Conservation (phyloP, 2,888 invertebrate species). For the Apamea sordens region DNA sequence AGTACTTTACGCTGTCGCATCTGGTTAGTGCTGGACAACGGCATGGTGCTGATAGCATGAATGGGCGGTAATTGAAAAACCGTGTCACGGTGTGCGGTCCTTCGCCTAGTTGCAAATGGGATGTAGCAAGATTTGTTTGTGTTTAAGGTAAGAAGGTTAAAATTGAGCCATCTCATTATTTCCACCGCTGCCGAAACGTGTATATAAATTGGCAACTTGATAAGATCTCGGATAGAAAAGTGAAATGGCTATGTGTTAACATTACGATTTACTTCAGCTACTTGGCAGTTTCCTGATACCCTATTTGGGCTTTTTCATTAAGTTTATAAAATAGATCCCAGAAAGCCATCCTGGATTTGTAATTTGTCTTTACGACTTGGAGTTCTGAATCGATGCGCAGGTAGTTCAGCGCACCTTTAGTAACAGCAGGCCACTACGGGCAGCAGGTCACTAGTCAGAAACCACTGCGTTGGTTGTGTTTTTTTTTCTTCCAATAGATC, state of each 20-base stretch:
- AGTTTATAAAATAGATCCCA: slow-evolving; percentile 74
- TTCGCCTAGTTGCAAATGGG: not conserved
- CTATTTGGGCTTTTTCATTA: slow-evolving; percentile 58
- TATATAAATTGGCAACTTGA: not conserved
- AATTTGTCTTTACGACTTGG: slow-evolving; percentile 64
- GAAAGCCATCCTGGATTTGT: slow-evolving; percentile 71
- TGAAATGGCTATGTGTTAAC: not conserved
- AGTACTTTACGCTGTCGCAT: not conserved
- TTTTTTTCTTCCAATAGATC: too few relatives aligned
- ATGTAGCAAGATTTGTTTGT: not conserved
- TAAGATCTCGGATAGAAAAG: not conserved
- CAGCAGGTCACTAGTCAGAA: slow-evolving; percentile 56
- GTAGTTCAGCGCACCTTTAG: slow-evolving; percentile 60
- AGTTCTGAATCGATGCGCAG: slow-evolving; percentile 69
- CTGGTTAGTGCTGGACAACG: not conserved
- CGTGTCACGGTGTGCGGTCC: not conserved
- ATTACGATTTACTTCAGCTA: not conserved
- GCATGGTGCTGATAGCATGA: not conserved
- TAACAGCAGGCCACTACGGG: slow-evolving; percentile 68
- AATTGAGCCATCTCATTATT: not conserved
- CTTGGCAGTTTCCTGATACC: not conserved
- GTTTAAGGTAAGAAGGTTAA: not conserved
- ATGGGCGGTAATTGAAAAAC: not conserved
- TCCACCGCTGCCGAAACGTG: not conserved
- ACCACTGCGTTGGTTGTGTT: too few relatives aligned